Base-by-base conservation (phyloP, 2,113 vertebrate species). In the Anser brachyrhynchus region DNA sequence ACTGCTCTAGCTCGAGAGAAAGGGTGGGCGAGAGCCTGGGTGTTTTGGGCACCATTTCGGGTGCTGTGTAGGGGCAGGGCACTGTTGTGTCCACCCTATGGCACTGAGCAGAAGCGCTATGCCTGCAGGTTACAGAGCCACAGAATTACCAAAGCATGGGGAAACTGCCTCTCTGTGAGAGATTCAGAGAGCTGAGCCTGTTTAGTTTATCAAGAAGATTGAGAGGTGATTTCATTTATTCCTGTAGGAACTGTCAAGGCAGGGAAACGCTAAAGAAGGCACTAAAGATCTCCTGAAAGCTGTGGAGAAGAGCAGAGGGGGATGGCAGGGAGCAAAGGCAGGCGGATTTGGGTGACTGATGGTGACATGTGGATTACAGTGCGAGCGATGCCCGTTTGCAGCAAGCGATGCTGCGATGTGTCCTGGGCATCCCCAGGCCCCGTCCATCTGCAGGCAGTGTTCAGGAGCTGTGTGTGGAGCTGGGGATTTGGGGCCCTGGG, bases 201-300 rank as follows among this genome's bases (percentile, higher is more conserved):
- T 78, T 91, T 13, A 35, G 62, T 91, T 91, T 39, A 89, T 94
- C 84, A 80, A 4, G 0, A 66, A 94, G 95, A 95, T 55, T n/a
- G 94, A 96, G 95, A 85, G 82, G 67, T 71, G 87, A 25, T 75
- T 95, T 95, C 94, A 64, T 13, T 83, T 9, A 64, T 90, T 51
- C 64, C 74, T 79, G 4, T 69, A 83, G 83, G 91, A 87, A 23
- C 78, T 92, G 89, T 71, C 95, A 90, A n/a, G 78, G 51, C 83
- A 64, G 65, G 86, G 80, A 91, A 74, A 71, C 41, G 23, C 67
- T 85, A 31, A 78, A 70, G 76, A 11, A 87, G 66, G 21, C 21
- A 23, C 93, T 93, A 73, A 93, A 89, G 91, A 91, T 43, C 73
- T 69, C 21, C 93, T 92, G 64, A 33, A 1, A 1, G 54, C 1